Conservation (phyloP, 2,797 vertebrate genomes). For the Mormyrops attenuatus region DNA sequence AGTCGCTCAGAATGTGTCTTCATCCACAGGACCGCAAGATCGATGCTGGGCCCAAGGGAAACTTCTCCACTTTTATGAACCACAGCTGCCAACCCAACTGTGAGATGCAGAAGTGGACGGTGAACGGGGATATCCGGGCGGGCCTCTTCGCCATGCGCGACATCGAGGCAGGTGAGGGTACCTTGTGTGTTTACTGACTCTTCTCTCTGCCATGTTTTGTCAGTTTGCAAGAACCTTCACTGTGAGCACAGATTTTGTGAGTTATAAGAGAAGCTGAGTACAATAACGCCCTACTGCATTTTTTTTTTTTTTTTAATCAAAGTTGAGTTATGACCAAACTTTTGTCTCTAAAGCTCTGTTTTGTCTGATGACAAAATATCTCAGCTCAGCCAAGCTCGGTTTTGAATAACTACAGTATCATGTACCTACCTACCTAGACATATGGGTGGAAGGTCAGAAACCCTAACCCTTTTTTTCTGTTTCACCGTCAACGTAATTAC, state of each 20-base stretch:
- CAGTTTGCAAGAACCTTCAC: neutral
- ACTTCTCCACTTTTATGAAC: slow-evolving; percentile 94
- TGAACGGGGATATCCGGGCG: slow-evolving; percentile 88
- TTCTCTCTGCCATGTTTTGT: neutral
- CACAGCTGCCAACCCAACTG: slow-evolving; percentile 99
- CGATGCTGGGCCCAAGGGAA: slow-evolving; percentile 93
- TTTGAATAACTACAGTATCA: neutral
- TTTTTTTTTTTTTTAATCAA: neutral
- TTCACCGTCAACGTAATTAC: neutral
- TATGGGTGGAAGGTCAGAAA: neutral
- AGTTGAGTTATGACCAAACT: neutral
- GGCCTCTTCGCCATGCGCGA: slow-evolving; percentile 89
- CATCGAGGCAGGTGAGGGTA: slow-evolving; percentile 78
- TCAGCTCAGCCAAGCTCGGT: no score
- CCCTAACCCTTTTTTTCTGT: neutral
- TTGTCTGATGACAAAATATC: neutral
- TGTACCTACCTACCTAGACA: neutral
- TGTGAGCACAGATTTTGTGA: neutral
- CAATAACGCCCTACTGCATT: neutral
- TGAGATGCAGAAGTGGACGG: slow-evolving; percentile 97
- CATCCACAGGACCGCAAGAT: slow-evolving; percentile 85
- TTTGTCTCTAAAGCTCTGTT: neutral
- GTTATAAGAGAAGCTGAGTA: neutral
- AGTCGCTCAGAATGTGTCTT: neutral
- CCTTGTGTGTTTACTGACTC: neutral